These are phyloP conservation scores for Temnothorax longispinosus DNA, from an alignment of 1,140 invertebrate species.

Conservation along the genomic window DNA sequence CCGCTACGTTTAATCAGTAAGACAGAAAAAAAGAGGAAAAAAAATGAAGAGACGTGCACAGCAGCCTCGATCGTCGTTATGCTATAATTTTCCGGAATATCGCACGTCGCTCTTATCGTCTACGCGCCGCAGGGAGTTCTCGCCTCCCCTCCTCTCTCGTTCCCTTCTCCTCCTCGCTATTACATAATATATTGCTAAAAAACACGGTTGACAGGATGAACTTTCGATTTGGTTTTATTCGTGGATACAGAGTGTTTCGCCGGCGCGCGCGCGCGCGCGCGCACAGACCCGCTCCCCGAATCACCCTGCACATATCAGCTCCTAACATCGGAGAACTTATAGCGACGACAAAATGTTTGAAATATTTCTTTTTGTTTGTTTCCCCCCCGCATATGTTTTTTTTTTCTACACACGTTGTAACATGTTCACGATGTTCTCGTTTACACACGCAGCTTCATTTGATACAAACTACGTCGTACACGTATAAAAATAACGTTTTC, in stretches of 20 bases:
- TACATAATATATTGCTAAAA: slow-evolving; percentile 54
- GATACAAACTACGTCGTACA: slow-evolving; percentile 62
- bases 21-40: neutral
- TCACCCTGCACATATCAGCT: slow-evolving; percentile 8
- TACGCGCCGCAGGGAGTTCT: neutral
- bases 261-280: no score
- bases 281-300: neutral
- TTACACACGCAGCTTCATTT: slow-evolving; percentile 58
- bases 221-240: slow-evolving; percentile 59
- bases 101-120: slow-evolving; percentile 32
- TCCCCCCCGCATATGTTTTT: neutral
- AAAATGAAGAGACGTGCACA: neutral
- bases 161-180: neutral
- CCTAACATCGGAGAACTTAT: slow-evolving; percentile 14
- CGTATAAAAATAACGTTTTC: slow-evolving; percentile 67
- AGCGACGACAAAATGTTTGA: slow-evolving; percentile 44
- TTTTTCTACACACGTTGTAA: slow-evolving; percentile 29
- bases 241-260: slow-evolving; percentile 35
- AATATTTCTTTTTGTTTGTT: neutral
- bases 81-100: slow-evolving; percentile 5
- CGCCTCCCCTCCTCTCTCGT: neutral
- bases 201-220: slow-evolving; percentile 50
- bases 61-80: slow-evolving; percentile 2
- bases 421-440: slow-evolving; percentile 49
- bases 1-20: neutral